Conservation (phyloP, 2,888 invertebrate species). For the Deilephila porcellus region DNA sequence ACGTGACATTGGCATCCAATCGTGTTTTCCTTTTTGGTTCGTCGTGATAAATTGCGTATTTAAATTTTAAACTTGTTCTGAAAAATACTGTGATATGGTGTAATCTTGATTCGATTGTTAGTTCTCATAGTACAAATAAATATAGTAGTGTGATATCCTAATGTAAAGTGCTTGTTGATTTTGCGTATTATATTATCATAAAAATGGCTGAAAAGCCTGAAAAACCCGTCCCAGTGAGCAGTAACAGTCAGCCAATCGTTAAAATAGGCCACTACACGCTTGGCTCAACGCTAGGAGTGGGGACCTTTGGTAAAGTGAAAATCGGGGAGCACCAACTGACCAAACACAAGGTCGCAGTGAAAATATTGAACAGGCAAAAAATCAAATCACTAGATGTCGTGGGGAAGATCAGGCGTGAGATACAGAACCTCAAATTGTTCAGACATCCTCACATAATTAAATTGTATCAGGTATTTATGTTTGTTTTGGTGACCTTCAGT, state of each 20-base stretch:
- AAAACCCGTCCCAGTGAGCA: conserved; percentile 70
- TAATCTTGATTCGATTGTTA: neutral
- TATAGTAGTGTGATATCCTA: conserved; percentile 29
- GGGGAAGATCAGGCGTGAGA: conserved; percentile 98
- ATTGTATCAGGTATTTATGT: conserved; percentile 88
- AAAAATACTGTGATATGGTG: conserved; percentile 34
- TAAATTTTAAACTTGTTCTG: conserved; percentile 28
- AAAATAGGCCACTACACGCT: conserved; percentile 99
- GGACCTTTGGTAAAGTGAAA: conserved; percentile 99
- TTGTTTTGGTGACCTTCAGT: conserved; percentile 37
- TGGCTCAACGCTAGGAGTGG: conserved; percentile 95
- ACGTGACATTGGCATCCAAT: conserved; percentile 23
- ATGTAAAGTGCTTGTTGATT: conserved; percentile 43
- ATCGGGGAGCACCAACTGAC: conserved; percentile 99
- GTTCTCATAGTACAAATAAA: neutral
- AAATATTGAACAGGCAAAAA: conserved; percentile 98
- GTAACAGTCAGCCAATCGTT: conserved; percentile 89
- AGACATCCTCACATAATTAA: conserved; percentile 99
- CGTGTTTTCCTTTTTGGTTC: conserved; percentile 24
- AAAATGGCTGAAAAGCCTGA: conserved; percentile 64
- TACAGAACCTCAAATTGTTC: conserved; percentile 99
- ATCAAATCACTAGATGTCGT: conserved; percentile 99
- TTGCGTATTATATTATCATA: conserved; percentile 34
- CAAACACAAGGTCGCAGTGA: conserved; percentile 99
- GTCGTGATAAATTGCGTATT: conserved; percentile 35